These are phyloP conservation scores for Bombus sylvicola DNA, from an alignment of 1,140 invertebrate genomes.

Conservation along the genomic window DNA sequence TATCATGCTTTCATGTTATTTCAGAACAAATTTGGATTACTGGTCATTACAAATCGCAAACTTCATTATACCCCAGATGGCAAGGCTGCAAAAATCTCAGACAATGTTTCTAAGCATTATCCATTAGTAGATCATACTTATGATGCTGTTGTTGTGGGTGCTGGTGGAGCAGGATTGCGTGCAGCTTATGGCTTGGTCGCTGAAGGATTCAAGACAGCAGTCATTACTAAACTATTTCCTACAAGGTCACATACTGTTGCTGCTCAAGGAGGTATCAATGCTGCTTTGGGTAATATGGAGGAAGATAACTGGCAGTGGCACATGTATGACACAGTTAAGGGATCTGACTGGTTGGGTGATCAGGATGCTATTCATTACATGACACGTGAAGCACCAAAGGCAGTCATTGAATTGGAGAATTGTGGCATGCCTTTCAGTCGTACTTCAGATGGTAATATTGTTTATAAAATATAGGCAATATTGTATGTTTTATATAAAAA, in stretches of 20 bases:
- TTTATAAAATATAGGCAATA: neutral
- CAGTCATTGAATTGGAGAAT: slow-evolving; percentile 99
- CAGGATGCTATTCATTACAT: slow-evolving; percentile 99
- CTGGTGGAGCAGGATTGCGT: slow-evolving; percentile 97
- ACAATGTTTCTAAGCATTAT: slow-evolving; percentile 84
- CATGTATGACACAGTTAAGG: slow-evolving; percentile 99
- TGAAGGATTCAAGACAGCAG: slow-evolving; percentile 98
- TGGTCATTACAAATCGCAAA: slow-evolving; percentile 70
- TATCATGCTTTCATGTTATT: slow-evolving; percentile 42
- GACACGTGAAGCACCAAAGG: slow-evolving; percentile 97
- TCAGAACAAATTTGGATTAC: slow-evolving; percentile 78
- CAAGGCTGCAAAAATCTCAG: slow-evolving; percentile 76
- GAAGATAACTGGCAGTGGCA: slow-evolving; percentile 98
- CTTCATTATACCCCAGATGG: slow-evolving; percentile 76
- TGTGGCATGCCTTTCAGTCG: slow-evolving; percentile 99
- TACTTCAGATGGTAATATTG: slow-evolving; percentile 88
- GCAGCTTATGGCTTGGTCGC: slow-evolving; percentile 98
- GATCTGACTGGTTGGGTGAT: slow-evolving; percentile 99
- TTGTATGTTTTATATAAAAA: neutral
- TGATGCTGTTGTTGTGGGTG: slow-evolving; percentile 98
- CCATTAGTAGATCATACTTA: slow-evolving; percentile 97
- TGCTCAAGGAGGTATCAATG: slow-evolving; percentile 99
- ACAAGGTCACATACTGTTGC: slow-evolving; percentile 98
- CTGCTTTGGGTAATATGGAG: slow-evolving; percentile 91
- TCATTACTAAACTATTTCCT: slow-evolving; percentile 99